phyloP scores from a whole-genome alignment of 2,113 vertebrate genomes.

The Megaceryle maxima region DNA sequence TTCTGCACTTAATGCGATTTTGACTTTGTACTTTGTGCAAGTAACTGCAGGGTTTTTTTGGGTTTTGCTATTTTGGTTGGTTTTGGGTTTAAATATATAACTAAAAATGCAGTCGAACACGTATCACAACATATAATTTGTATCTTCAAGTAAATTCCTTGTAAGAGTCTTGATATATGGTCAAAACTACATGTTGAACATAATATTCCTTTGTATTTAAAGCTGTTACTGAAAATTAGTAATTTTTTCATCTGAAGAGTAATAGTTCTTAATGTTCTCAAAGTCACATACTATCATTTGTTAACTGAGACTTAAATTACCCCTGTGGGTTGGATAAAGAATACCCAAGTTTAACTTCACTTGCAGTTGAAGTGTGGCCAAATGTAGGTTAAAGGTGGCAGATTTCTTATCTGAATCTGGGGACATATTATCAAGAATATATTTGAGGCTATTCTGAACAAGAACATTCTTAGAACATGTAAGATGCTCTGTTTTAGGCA shows the following conservation, averaged over 20 bases:
- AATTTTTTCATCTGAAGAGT: not conserved
- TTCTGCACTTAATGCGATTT: not conserved
- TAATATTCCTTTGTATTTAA: not conserved
- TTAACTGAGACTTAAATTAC: not conserved
- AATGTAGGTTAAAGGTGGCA: not conserved
- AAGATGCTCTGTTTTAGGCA: not conserved
- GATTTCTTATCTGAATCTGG: not conserved
- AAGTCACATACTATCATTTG: not conserved
- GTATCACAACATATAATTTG: not conserved
- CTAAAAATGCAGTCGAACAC: not conserved
- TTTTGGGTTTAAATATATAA: not conserved
- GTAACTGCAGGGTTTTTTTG: fast-evolving
- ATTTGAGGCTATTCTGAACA: not conserved
- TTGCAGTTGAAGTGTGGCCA: not conserved
- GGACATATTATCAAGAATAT: not conserved
- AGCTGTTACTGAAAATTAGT: not conserved
- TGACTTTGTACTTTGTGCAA: not conserved
- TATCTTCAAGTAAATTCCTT: not conserved
- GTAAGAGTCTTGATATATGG: not conserved
- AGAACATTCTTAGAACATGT: not conserved
- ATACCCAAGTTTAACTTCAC: not conserved
- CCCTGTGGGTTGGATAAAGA: not conserved
- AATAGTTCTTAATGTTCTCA: not conserved
- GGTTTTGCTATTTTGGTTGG: fast-evolving
- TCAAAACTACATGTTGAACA: not conserved